Percentiles rank a stretch among this genome's conserved stretches.
Conservation (phyloP, 2,113 vertebrate genomes). For the Castor canadensis region DNA sequence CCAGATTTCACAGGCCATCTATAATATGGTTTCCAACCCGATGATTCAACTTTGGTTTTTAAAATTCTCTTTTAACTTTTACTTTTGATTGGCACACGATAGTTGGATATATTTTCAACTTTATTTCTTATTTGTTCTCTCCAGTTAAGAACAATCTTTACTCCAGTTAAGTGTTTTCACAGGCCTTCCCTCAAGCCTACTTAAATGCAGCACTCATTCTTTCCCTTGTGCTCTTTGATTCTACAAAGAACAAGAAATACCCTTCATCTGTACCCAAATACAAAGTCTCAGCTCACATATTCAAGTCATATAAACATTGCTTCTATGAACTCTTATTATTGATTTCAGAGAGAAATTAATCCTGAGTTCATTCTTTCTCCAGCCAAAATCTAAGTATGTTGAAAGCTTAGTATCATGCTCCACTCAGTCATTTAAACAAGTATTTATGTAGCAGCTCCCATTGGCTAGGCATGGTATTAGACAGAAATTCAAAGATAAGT, state of each 20-base stretch:
- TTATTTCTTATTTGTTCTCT: not conserved
- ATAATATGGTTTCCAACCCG: not conserved
- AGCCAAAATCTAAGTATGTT: slow-evolving; percentile 3
- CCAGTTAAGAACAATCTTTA: not conserved
- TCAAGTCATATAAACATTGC: not conserved
- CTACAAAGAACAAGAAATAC: slow-evolving; percentile 4
- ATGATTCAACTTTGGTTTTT: not conserved
- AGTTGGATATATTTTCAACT: not conserved
- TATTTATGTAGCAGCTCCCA: not conserved
- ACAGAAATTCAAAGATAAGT: not conserved
- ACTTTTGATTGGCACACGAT: not conserved
- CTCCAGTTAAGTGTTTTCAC: not conserved
- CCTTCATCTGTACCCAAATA: not conserved
- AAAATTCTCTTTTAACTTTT: not conserved
- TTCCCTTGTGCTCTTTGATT: not conserved
- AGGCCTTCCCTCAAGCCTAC: not conserved
- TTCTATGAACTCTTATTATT: not conserved
- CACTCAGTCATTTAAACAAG: not conserved
- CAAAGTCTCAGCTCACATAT: not conserved
- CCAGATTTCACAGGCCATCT: not conserved
- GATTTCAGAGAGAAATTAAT: not conserved
- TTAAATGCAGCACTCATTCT: not conserved
- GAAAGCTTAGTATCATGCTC: not conserved
- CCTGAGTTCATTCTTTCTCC: not conserved
- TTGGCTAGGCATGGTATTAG: not conserved